phyloP scores from a whole-genome alignment of 2,797 vertebrate species.

The Dendrocincla tyrannina region DNA sequence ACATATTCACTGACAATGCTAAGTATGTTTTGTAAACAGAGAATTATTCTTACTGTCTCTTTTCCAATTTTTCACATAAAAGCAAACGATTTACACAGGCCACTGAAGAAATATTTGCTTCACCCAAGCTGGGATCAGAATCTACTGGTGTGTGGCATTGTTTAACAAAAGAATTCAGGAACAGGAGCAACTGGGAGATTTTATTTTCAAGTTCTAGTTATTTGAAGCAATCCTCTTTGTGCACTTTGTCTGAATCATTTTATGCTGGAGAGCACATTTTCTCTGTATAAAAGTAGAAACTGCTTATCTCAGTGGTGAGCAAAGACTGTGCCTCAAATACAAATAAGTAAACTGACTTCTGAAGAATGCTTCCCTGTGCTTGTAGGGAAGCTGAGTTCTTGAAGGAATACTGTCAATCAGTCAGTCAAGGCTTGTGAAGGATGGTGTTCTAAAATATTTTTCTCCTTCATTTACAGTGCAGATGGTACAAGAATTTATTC shows the following conservation, averaged over 20 bases:
- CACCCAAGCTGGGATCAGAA: not conserved
- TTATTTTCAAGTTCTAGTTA: slow-evolving; percentile 2
- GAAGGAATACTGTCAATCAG: not conserved
- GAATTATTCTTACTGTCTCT: not conserved
- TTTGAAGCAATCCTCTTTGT: not conserved
- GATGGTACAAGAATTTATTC: not conserved
- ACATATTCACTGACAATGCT: not conserved
- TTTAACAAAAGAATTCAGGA: not conserved
- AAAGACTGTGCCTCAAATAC: slow-evolving; percentile 11
- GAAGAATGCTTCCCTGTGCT: not conserved
- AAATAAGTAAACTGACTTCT: slow-evolving; percentile 11
- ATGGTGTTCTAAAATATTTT: not conserved
- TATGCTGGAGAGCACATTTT: not conserved
- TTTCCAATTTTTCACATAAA: not conserved
- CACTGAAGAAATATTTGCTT: not conserved
- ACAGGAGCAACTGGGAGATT: not conserved
- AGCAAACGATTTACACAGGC: not conserved
- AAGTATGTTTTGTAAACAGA: not conserved
- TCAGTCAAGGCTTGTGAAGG: not conserved
- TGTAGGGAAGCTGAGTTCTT: not conserved
- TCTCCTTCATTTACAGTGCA: not conserved
- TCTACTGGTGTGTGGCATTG: not conserved
- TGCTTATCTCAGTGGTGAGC: not conserved
- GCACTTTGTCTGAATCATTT: not conserved
- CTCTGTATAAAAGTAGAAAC: not conserved